These are phyloP conservation scores for Moxostoma hubbsi DNA, from an alignment of 2,797 vertebrate species.

Conservation along the genomic window DNA sequence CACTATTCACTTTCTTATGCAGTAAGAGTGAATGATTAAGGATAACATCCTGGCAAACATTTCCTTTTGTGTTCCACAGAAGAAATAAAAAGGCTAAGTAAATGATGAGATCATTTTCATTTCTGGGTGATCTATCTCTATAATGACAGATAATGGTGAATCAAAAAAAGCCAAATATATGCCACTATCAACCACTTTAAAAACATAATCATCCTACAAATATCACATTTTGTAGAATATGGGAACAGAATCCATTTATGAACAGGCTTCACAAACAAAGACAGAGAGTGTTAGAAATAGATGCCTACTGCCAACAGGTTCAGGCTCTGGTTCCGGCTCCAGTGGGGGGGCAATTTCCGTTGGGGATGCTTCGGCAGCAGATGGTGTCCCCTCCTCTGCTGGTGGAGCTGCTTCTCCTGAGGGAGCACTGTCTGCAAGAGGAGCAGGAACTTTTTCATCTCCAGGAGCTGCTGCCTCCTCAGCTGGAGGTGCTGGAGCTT, in stretches of 20 bases:
- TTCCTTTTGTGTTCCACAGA: no score
- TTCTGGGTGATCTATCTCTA: no score
- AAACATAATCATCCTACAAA: not conserved
- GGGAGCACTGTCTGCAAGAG: constrained; percentile 30
- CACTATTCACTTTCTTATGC: no score
- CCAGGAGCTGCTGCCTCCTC: constrained; percentile 8
- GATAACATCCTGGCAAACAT: no score
- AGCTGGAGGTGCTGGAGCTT: not conserved
- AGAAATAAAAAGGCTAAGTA: no score
- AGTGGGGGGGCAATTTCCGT: constrained; percentile 32
- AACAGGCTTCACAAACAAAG: constrained; percentile 12
- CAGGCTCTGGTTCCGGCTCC: constrained; percentile 60
- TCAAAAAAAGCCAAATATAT: not conserved
- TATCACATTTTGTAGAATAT: not conserved
- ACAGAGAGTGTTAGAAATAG: constrained; percentile 36
- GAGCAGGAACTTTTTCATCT: constrained; percentile 31
- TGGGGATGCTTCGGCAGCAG: constrained; percentile 27
- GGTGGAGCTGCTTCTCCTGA: constrained; percentile 52
- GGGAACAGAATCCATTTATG: constrained; percentile 23
- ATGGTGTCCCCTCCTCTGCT: constrained; percentile 43
- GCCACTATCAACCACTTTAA: not conserved
- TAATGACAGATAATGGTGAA: not conserved
- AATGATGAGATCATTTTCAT: no score
- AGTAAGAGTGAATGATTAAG: no score
- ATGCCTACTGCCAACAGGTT: constrained; percentile 68